A percentile compares a stretch with the other conserved stretches of the same genome.
Conservation (phyloP, 2,797 vertebrate genomes). For the Protonibea diacanthus region DNA sequence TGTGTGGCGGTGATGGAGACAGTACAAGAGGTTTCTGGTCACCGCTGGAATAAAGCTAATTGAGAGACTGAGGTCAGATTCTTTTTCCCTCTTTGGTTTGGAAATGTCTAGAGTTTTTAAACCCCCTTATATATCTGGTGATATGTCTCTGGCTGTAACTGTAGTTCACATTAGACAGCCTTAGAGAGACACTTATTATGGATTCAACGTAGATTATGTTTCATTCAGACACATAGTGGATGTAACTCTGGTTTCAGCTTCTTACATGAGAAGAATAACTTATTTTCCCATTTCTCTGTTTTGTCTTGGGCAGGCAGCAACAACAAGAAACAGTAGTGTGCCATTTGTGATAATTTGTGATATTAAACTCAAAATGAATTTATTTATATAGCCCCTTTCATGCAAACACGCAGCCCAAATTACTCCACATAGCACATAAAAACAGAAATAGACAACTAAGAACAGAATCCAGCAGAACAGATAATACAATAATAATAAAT, state of each 20-base stretch:
- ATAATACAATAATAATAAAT: no score
- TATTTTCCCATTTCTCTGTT: no score
- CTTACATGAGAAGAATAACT: not conserved
- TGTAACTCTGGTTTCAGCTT: not conserved
- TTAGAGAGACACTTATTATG: not conserved
- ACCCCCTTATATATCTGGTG: not conserved
- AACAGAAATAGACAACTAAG: no score
- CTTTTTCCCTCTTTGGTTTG: slow-evolving; percentile 15
- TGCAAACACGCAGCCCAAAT: no score
- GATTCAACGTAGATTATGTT: no score
- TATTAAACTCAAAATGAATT: no score
- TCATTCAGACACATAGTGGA: not conserved
- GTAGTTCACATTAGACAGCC: not conserved
- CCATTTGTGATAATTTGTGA: no score
- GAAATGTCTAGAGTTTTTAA: not conserved
- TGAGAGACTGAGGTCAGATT: slow-evolving; percentile 48
- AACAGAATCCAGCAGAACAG: no score
- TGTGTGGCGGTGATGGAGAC: slow-evolving; percentile 36
- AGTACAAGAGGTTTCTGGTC: slow-evolving; percentile 25
- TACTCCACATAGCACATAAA: no score
- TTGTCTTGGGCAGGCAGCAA: not conserved
- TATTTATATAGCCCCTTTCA: no score
- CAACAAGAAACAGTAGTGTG: no score
- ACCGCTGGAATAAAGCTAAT: slow-evolving; percentile 23
- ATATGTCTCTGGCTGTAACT: not conserved